Evolutionary conservation across 2,113 vertebrate species (phyloP), one percentile per base, ranked within the genome.

Genomic region (Hiodon tergisus): DNA sequence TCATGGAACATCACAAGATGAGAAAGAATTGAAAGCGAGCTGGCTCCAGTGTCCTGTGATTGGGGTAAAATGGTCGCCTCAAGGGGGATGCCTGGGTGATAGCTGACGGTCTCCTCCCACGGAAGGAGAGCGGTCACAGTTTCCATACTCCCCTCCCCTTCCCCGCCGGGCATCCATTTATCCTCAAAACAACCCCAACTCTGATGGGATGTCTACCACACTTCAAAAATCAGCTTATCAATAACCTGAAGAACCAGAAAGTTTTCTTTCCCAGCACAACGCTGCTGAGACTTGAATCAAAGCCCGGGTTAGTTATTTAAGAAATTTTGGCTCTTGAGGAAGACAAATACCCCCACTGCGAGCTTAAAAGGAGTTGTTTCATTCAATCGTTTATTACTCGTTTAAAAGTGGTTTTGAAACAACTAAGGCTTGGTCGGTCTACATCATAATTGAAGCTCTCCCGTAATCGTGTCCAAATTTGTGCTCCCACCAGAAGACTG

Each of bases 311-410:
- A 86, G 86, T 88, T 89, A 85, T 89, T 90, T 88, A 84, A 86
- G 81, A 83, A 84, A 87, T 79, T 31, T 79, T 80, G 71, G 76
- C 85, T 86, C 84, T 84, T 83, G 87, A 89, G 83, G 84, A 88
- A 62, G 13, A 55, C 88, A 87, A 85, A 88, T 89, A 86, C 83
- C 82, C 87, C 72, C 79, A 87, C 88, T 88, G 85, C 82, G 87
- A 83, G 83, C 85, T 87, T 88, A 82, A 88, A 87, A 88, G 82
- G 71, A 83, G 78, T 85, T 88, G 89, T 91, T 87, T 87, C 78
- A 89, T 89, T 90, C 87, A 85, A 92, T 91, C 87, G 89, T 91
- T 91, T 90, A 90, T 85, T 88, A 88, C 87, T 88, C 88, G 87
- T 88, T 91, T 89, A 87, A 60, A 86, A 88, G 86, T 87, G 87